Base-by-base conservation (phyloP, 2,113 vertebrate species). In the Scalopus aquaticus region DNA sequence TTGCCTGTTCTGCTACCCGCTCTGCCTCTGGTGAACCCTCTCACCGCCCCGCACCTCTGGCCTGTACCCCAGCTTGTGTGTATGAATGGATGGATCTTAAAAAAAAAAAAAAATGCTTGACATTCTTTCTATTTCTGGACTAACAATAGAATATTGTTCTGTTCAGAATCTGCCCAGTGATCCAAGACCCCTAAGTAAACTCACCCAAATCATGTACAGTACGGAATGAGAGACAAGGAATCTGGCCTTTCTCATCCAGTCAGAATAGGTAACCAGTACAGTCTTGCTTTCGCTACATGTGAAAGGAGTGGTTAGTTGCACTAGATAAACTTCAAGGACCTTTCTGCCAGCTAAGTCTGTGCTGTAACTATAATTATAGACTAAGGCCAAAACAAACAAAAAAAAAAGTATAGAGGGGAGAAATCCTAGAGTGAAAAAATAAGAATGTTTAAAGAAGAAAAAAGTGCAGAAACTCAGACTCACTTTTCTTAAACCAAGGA, bases 101-200 rank as follows among this genome's bases (percentile, higher is more conserved):
- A 49, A 49, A 49, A 49, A 49, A 49, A 76, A 90, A 37, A 87
- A 93, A 95, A 28, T 79, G 28, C 90, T 91, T 91, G 67, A 69
- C 12, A 56, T 72, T 92, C 44, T 30, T 89, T 20, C 56, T 39
- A 78, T 54, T 54, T 54, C 17, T 17, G 81, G 49, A 80, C n/a
- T 90, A 87, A 82, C 28, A 90, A 17, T 11, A 77, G 70, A 89
- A 67, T 93, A 26, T 35, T 9, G 56, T 37, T 90, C 49, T 60
- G 17, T 49, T 70, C 24, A 26, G 9, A 54, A 80, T 94, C 72
- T 64, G 32, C 22, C 65, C 42, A 65, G 60, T 15, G 58, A 80
- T 76, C 22, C 20, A 73, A 80, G 69, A 81, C 32, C 39, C 58
- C 87, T 44, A 70, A 79, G 62, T 88, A 64, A 89, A 80, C 51